Evolutionary conservation across 2,888 invertebrate genomes (phyloP), one percentile per base, ranked within the genome.

Genomic region (Heliconius erato): DNA sequence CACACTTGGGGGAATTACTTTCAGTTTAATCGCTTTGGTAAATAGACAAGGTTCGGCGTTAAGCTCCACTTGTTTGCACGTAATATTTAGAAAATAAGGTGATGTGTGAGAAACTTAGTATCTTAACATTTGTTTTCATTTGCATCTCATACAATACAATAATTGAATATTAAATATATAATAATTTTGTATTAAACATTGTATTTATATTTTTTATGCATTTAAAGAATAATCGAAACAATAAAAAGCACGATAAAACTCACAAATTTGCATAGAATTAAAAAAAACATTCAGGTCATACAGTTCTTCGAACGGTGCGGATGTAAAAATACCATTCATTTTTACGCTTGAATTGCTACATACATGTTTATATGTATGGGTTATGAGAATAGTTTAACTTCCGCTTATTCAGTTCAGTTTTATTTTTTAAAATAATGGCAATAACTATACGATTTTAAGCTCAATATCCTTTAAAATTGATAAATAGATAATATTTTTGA

Each of bases 281-380:
- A 59, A 80, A 67, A 19, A 40, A 40, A 59, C 26, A 76, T 67
- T 44, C 59, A 76, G 76, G 80, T 80, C 80, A 76, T 35, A 80
- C 40, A 74, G 40, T 80, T 74, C 67, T 59, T 54, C 76, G 76
- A 76, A 76, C 59, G 40, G 59, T 23, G 69, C 59, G 40, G 68
- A 28, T 68, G 76, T 76, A 76, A 68, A 76, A 68, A 68, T 80
- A 40, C 59, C 67, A 68, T 80, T 76, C 54, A 59, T 76, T 80
- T 68, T 76, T 80, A 80, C 32, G 68, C 80, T 59, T 76, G 68
- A 76, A 76, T 76, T 28, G 68, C 44, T 76, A 54, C 74, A 26
- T 67, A 23, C 40, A 28, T 67, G n/a, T 28, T 28, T 67, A 67
- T 28, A 67, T 32, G 28, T 16, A 67, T 32, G 6, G n/a, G 14